Evolutionary conservation across 2,797 vertebrate species (phyloP), one percentile per base, ranked within the genome.

Genomic region (Falco novaeseelandiae): DNA sequence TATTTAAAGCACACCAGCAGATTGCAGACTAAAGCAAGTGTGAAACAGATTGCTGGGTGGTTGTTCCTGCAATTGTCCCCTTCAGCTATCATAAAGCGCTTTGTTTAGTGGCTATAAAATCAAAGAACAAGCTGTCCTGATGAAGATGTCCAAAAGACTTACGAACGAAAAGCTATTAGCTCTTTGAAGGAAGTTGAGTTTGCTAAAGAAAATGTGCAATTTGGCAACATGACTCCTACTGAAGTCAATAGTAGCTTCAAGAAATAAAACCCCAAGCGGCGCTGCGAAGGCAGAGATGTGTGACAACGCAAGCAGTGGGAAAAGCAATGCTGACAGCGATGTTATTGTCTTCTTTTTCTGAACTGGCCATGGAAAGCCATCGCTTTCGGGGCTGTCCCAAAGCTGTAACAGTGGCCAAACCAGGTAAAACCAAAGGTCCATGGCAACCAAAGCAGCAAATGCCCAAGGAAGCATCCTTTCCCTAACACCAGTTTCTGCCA

Each of bases 21-120:
- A 96, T 97, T 97, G 93, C 96, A 94, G 95, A 86, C 78, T 34
- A 92, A 90, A 93, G 96, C 89, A 96, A 96, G 93, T 90, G 85
- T 89, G 94, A 97, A 96, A 94, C 96, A 97, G 96, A 97, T 97
- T 97, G 97, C 76, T 83, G 90, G 96, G 94, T 93, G 86, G 96
- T 82, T 73, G 83, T 96, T 81, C 88, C 89, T 57, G 89, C 96
- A 96, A 97, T 96, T 97, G 96, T 97, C 96, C 97, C 97, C 96
- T 97, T 96, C 90, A 97, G 97, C 96, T 85, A 97, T 89, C 62
- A 38, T 94, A 89, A 94, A 97, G 83, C 17, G 85, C 87, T 97
- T 94, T 94, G 95, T 96, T 94, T 90, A 94, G 97, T 93, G 94
- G 96, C 95, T 91, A 80, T 80, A 80, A 95, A 96, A 93, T 83